Conservation (phyloP, 2,797 vertebrate species). For the Poliocrania exsul region DNA sequence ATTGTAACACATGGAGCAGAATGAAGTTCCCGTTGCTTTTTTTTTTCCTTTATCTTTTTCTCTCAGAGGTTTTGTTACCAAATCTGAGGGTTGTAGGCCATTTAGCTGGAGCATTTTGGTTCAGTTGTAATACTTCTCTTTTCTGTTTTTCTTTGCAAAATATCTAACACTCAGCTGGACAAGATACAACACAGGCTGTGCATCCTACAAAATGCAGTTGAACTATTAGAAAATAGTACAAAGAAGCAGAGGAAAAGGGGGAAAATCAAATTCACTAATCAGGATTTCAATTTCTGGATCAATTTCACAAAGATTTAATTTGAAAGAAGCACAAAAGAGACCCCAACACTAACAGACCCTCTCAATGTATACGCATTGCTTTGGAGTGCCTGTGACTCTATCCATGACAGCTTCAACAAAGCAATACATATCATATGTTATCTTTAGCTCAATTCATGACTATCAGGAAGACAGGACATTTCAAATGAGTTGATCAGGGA, state of each 20-base stretch:
- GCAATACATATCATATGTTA: neutral
- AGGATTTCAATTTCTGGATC: neutral
- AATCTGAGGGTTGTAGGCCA: conserved; percentile 1
- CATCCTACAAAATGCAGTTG: neutral
- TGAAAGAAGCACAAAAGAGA: neutral
- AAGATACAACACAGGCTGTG: neutral
- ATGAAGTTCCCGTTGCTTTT: neutral
- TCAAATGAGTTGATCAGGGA: neutral
- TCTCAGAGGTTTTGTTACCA: neutral
- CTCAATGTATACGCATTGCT: neutral
- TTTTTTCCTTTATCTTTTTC: neutral
- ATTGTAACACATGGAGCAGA: neutral
- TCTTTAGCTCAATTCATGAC: neutral
- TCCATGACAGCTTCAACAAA: neutral
- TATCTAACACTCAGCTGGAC: neutral
- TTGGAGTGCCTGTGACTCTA: neutral
- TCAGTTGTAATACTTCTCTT: conserved; percentile 20
- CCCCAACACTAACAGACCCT: neutral
- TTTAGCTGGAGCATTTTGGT: neutral
- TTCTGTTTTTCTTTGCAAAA: conserved; percentile 7
- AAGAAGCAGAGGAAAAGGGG: neutral
- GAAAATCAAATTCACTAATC: neutral
- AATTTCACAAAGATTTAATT: neutral
- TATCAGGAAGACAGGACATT: neutral
- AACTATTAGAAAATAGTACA: neutral